Evolutionary conservation across 2,888 invertebrate species (phyloP), one percentile per base, ranked within the genome.

Genomic region (Drosophila infuscata): DNA sequence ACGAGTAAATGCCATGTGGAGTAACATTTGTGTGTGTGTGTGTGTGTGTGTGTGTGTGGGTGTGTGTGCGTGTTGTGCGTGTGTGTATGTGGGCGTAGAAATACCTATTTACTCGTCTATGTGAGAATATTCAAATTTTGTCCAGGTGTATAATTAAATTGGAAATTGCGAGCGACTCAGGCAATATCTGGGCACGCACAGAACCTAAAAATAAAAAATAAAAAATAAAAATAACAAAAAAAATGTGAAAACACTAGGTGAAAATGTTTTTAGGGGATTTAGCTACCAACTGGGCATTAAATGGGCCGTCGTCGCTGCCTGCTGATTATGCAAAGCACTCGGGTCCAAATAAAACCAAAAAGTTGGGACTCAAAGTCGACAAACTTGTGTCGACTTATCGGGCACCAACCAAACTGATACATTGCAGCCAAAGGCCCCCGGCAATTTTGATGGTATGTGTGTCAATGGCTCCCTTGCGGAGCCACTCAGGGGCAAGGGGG

Each of bases 101-200:
- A n/a, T 41, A 29, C 35, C 36, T 60, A 17, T 70, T 20, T 48
- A 71, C 49, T 54, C 58, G 36, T 46, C 54, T 58, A 38, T 53
- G 53, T 25, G 56, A 49, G 56, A 71, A 87, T 89, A 84, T 89
- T 89, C 82, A 84, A 84, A 84, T 84, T 71, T 77, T 46, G 57
- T 69, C 56, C 85, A 89, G 84, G 89, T 89, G 84, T 89, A 88
- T 89, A 84, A 84, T 84, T 88, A 88, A 84, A 84, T 84, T 89
- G 88, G 79, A 84, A 71, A 73, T 75, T 74, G 74, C 62, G 65
- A 70, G 41, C 63, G 53, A 51, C 71, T 69, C 62, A 70, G 68
- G 60, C 69, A 35, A 70, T 64, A 62, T 49, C 54, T 58, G 49
- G 43, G 74, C 87, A 73, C 88, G 79, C 89, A 89, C 89, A 73